These are phyloP conservation scores for Tragopan temminckii DNA, from an alignment of 2,797 vertebrate genomes.

Conservation along the genomic window DNA sequence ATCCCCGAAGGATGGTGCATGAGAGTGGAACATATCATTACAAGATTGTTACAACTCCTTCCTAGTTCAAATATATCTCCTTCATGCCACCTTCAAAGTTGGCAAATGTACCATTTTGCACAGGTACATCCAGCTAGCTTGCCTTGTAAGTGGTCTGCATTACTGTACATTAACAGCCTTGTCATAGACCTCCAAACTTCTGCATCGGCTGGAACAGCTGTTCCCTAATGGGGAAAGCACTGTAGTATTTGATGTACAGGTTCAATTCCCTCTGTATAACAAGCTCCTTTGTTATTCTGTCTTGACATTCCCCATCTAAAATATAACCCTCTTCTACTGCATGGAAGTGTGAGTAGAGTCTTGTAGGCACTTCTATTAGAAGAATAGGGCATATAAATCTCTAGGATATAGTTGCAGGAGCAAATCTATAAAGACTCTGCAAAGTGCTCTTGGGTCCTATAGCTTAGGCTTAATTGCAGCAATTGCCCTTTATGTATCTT, in stretches of 20 bases:
- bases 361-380: background rate
- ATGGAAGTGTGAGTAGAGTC: background rate
- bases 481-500: background rate
- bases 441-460: background rate
- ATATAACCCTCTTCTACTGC: background rate
- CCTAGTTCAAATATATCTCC: background rate
- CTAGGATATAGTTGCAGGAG: background rate
- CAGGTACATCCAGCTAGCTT: background rate
- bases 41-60: background rate
- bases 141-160: background rate
- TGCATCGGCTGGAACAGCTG: background rate
- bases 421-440: background rate
- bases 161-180: rapidly evolving
- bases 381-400: background rate
- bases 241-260: background rate
- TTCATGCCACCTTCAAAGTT: background rate
- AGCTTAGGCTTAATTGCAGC: conserved; percentile 16
- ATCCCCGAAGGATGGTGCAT: background rate
- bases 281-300: background rate
- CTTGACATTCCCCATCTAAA: background rate
- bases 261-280: background rate
- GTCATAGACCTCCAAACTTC: background rate
- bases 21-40: background rate
- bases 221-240: background rate
- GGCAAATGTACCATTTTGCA: background rate